Conservation (phyloP, 2,888 invertebrate species). For the Lacanobia oleracea region DNA sequence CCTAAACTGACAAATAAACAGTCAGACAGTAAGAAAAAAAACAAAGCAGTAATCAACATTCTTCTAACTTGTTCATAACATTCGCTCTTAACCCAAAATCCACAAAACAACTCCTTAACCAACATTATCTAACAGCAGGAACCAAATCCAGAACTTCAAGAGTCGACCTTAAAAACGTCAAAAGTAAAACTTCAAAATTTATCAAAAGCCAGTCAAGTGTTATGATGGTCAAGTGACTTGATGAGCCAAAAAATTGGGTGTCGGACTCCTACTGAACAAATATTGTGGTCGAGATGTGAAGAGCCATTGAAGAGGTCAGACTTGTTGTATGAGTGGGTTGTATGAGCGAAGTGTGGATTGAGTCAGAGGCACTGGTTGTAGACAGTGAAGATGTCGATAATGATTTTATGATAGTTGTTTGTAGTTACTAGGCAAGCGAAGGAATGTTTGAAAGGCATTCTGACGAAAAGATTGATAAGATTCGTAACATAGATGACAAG, state of each 20-base stretch:
- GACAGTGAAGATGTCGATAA: slow-evolving; percentile 9
- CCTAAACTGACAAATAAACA: not conserved
- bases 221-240: slow-evolving; percentile 71
- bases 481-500: not conserved
- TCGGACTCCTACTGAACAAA: slow-evolving; percentile 76
- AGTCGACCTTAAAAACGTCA: slow-evolving; percentile 37
- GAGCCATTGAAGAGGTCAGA: slow-evolving; percentile 65
- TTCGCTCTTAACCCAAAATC: not conserved
- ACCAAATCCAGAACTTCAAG: slow-evolving; percentile 32
- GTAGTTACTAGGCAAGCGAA: not conserved
- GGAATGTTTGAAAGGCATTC: slow-evolving; percentile 4
- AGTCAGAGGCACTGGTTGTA: slow-evolving; percentile 21
- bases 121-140: slow-evolving; percentile 30
- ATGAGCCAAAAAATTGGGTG: slow-evolving; percentile 74
- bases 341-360: slow-evolving; percentile 26
- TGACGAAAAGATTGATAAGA: not conserved
- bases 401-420: slow-evolving; percentile 3
- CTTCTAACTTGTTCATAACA: not conserved
- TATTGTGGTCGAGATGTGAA: slow-evolving; percentile 67
- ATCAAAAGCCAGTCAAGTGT: slow-evolving; percentile 74
- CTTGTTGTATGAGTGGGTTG: slow-evolving; percentile 49
- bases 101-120: not conserved
- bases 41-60: not conserved
- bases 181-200: slow-evolving; percentile 58
- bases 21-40: not conserved